These are phyloP conservation scores for Cinclus mexicanus DNA, from an alignment of 2,113 vertebrate species.

Conservation along the genomic window DNA sequence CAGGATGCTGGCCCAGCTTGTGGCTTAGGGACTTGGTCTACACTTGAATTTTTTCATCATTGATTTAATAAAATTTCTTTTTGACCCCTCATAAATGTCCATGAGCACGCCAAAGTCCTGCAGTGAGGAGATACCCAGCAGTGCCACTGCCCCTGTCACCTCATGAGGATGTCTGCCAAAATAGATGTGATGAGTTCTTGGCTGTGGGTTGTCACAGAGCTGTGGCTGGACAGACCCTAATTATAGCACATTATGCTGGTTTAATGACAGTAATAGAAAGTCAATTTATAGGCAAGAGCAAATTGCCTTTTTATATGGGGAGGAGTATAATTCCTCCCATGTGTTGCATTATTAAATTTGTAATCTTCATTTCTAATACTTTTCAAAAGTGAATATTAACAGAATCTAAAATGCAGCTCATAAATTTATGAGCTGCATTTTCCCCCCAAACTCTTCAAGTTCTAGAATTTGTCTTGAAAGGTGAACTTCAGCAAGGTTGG, in stretches of 20 bases:
- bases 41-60: neutral
- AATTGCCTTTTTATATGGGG: conserved; percentile 67
- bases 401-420: conserved; percentile 68
- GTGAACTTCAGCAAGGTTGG: conserved; percentile 42
- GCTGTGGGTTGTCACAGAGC: neutral
- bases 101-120: neutral
- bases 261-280: conserved; percentile 60
- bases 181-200: neutral
- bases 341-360: conserved; percentile 77
- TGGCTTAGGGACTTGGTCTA: neutral
- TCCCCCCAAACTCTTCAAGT: conserved; percentile 46
- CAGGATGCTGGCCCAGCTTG: neutral
- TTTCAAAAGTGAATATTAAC: conserved; percentile 72
- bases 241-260: conserved; percentile 18
- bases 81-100: neutral
- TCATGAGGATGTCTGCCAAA: neutral
- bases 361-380: conserved; percentile 76
- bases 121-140: accelerated
- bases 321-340: conserved; percentile 58
- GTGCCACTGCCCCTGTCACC: neutral
- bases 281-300: conserved; percentile 63
- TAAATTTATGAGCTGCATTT: conserved; percentile 65
- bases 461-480: conserved; percentile 69
- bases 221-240: conserved; percentile 11
- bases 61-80: neutral